Percentiles rank a stretch among this genome's conserved stretches.
phyloP scores from a whole-genome alignment of 2,113 vertebrate genomes.

The Turdus rufiventris region DNA sequence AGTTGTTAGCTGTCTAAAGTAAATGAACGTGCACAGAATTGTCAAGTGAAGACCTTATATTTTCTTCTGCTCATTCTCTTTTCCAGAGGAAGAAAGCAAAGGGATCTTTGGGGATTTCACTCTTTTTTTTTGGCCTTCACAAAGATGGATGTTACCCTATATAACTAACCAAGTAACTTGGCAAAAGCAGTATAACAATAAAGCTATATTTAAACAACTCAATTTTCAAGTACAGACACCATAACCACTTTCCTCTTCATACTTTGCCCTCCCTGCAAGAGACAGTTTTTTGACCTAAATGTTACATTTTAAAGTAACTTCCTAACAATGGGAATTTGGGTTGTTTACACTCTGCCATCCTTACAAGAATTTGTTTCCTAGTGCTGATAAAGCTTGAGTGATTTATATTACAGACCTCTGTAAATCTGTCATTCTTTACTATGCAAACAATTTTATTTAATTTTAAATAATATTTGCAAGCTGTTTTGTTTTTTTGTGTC shows the following conservation, averaged over 20 bases:
- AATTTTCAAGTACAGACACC: neutral
- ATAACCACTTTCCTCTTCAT: neutral
- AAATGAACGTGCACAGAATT: neutral
- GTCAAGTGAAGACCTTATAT: neutral
- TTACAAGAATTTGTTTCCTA: neutral
- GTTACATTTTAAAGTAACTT: neutral
- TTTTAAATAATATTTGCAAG: neutral
- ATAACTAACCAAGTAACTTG: neutral
- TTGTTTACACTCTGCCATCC: neutral
- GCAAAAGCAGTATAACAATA: neutral
- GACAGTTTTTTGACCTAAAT: neutral
- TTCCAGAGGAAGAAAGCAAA: neutral
- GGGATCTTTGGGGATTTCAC: neutral
- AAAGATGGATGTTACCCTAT: neutral
- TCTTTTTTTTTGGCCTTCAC: neutral
- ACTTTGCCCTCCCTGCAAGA: neutral
- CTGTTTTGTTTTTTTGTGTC: neutral
- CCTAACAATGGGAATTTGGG: neutral
- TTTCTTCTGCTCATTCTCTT: neutral
- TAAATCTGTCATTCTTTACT: neutral
- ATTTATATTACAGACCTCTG: neutral
- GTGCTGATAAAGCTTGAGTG: neutral
- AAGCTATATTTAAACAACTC: constrained; percentile 35
- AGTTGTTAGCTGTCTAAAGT: neutral
- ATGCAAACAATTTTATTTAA: neutral